These are phyloP conservation scores for Phlogophora meticulosa DNA, from an alignment of 2,888 invertebrate species.

Conservation along the genomic window DNA sequence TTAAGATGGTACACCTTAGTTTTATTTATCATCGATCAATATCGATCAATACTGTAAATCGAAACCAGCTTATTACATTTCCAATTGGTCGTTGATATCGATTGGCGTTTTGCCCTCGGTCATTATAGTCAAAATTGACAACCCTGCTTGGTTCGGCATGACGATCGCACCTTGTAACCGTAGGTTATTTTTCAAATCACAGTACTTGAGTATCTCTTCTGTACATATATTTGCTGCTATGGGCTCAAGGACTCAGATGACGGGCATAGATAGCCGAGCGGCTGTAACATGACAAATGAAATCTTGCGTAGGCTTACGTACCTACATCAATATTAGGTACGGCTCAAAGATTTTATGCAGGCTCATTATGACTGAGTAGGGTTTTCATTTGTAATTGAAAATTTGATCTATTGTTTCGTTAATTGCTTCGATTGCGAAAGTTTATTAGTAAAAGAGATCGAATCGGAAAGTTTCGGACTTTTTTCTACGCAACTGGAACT, in stretches of 20 bases:
- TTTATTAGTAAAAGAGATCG: conserved; percentile 9
- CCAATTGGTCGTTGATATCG: no score
- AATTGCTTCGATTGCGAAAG: conserved; percentile 44
- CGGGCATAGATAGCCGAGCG: conserved; percentile 17
- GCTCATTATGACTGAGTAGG: conserved; percentile 39
- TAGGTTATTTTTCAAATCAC: no score
- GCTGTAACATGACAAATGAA: conserved; percentile 52
- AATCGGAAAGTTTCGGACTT: neutral
- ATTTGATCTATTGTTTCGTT: conserved; percentile 42
- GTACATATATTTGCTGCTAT: neutral
- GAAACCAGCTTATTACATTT: no score
- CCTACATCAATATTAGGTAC: conserved; percentile 38
- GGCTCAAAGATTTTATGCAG: conserved; percentile 35
- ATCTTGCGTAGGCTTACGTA: conserved; percentile 24
- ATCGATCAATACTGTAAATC: no score
- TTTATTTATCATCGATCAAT: no score
- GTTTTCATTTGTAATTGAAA: conserved; percentile 54
- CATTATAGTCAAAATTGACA: no score
- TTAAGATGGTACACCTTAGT: no score
- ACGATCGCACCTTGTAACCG: no score
- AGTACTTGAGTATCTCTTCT: conserved; percentile 5
- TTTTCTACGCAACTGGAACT: neutral
- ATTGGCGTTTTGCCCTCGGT: no score
- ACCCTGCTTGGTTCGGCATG: no score
- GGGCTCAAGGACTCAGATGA: conserved; percentile 11